Evolutionary conservation across 1,140 invertebrate species (phyloP).

Genomic region (Anoplolepis gracilipes): DNA sequence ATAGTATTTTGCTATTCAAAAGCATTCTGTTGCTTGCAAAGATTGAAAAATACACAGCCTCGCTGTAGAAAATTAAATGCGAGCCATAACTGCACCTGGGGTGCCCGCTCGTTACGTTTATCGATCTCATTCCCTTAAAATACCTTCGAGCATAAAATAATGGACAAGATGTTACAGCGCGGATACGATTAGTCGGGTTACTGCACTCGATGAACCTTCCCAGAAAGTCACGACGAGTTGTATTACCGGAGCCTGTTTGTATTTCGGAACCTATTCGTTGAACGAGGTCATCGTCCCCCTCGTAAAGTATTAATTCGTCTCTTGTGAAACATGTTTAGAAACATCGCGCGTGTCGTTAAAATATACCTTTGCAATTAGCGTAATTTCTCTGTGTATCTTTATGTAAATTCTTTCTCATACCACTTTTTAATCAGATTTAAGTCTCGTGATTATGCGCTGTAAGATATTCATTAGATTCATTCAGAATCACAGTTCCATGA

Average conservation of each 20-base stretch:
- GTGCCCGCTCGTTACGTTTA: constrained; percentile 16
- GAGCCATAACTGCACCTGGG: not conserved
- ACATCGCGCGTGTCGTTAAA: not conserved
- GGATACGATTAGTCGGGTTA: constrained; percentile 40
- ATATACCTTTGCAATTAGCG: not conserved
- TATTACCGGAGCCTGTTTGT: not conserved
- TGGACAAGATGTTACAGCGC: constrained; percentile 7
- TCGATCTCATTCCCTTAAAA: constrained; percentile 17
- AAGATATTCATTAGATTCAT: constrained; percentile 4
- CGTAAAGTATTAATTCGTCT: constrained; percentile 16
- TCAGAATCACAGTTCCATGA: not conserved
- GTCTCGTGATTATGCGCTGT: not conserved
- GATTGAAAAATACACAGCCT: not conserved
- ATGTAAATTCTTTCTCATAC: not conserved
- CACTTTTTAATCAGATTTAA: not conserved
- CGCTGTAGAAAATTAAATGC: not conserved
- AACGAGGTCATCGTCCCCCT: constrained; percentile 1
- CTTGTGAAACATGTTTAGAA: not conserved
- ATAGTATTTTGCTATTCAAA: not conserved
- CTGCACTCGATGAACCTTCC: constrained; percentile 39
- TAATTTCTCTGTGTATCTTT: not conserved
- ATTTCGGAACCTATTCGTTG: not conserved
- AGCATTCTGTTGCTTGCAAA: not conserved
- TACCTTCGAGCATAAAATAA: constrained; percentile 8
- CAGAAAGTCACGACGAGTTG: not conserved